Evolutionary conservation across 2,113 vertebrate species (phyloP), one percentile per base, ranked within the genome.

Genomic region (Phalacrocorax pelagicus): DNA sequence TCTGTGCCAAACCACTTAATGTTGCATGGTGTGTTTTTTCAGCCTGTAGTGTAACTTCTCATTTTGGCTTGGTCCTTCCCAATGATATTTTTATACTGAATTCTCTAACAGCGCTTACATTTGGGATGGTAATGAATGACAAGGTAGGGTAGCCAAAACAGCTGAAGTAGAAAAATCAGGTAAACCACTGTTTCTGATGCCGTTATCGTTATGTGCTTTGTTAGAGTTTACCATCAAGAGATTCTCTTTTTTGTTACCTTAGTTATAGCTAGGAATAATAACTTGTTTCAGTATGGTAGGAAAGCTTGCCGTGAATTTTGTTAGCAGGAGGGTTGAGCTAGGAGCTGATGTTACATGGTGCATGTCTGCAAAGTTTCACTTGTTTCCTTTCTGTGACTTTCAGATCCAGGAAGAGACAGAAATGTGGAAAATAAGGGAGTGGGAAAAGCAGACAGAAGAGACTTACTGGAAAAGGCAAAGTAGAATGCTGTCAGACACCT

Each of bases 351-450:
- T 54, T 38, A 15, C 1, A 0, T 27, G 51, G 29, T 51, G 2
- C 3, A 0, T 2, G 6, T 22, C 8, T 72, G 21, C 11, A 42
- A 49, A n/a, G 4, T 67, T 51, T 67, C 61, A 38, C 61, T 85
- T 26, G 0, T 86, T 85, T 83, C 8, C 54, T 38, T 51, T 24
- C n/a, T 90, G 65, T 71, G 38, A 67, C 52, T 77, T 96, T 67
- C 96, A 99, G 99, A 99, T 99, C 97, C 99, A 99, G 84, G 99
- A 99, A 94, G 99, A 99, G 95, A 98, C 98, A 23, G 99, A 99
- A 94, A 99, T 99, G 99, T 99, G 99, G 99, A 99, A 99, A 97
- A 98, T 99, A 97, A 98, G 99, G 92, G 98, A 98, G 96, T 98
- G 98, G 97, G 98, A 99, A 97, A 98, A 98, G 67, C 98, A 99